A percentile compares a stretch with the other conserved stretches of the same genome.
These are phyloP conservation scores for Zeugodacus cucurbitae DNA, from an alignment of 1,140 invertebrate species.

Conservation along the genomic window DNA sequence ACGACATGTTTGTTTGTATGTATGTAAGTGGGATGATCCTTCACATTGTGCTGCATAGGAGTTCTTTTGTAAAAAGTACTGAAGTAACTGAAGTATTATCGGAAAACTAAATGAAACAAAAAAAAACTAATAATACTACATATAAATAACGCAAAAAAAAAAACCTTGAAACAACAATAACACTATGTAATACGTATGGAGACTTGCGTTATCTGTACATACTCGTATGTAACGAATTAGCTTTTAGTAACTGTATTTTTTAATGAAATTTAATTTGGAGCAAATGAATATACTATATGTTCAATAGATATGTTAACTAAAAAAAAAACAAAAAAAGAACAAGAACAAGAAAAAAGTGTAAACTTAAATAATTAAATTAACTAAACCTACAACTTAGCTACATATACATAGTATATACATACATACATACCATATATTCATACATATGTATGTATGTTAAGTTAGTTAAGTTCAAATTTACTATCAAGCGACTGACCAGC, in stretches of 20 bases:
- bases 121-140: neutral
- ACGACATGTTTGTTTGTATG: neutral
- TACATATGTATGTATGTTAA: conserved; percentile 30
- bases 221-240: conserved; percentile 36
- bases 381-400: neutral
- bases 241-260: conserved; percentile 34
- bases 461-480: conserved; percentile 23
- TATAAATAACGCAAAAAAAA: conserved; percentile 2
- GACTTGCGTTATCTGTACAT: conserved; percentile 28
- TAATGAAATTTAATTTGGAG: conserved; percentile 30
- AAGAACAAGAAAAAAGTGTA: conserved; percentile 31
- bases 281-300: neutral
- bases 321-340: conserved; percentile 29
- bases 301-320: conserved; percentile 12
- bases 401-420: conserved; percentile 48
- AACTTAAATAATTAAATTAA: conserved; percentile 18
- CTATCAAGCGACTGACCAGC: neutral
- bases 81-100: conserved; percentile 35
- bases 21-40: conserved; percentile 15
- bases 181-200: conserved; percentile 17
- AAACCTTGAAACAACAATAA: neutral
- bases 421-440: conserved; percentile 44
- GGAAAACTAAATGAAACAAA: conserved; percentile 34
- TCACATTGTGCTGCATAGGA: conserved; percentile 26
- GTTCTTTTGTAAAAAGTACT: conserved; percentile 38